A percentile compares a stretch with the other conserved stretches of the same genome.
Evolutionary conservation across 2,888 invertebrate genomes (phyloP).

Genomic region (Coelopa pilipes): DNA sequence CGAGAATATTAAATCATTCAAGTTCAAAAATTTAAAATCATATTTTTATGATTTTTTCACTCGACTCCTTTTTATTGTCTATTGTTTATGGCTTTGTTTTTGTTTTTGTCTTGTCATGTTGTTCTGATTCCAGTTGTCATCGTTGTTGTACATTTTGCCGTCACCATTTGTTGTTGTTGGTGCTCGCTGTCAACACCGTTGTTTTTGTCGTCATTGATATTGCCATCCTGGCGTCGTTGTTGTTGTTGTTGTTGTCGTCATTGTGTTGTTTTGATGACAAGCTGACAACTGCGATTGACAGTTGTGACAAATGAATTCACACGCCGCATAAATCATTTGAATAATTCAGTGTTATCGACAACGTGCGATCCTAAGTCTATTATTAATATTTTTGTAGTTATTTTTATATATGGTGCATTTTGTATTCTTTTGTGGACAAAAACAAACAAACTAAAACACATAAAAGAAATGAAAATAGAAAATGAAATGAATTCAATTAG

Average conservation of each 20-base stretch:
- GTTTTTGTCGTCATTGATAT: no score
- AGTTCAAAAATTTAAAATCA: no score
- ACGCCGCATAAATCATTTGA: slow-evolving; percentile 24
- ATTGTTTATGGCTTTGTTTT: background rate
- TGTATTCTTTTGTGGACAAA: no score
- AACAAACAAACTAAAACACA: no score
- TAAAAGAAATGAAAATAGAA: no score
- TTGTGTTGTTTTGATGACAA: background rate
- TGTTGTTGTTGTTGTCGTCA: no score
- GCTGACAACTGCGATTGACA: slow-evolving; percentile 28
- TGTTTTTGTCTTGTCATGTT: background rate
- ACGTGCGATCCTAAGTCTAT: background rate
- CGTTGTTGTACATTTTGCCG: background rate
- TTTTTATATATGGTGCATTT: background rate
- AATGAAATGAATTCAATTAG: no score
- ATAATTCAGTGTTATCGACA: slow-evolving; percentile 2
- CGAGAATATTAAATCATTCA: no score
- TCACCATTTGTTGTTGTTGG: background rate
- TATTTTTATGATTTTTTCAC: no score
- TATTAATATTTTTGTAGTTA: slow-evolving; percentile 22
- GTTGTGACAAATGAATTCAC: slow-evolving; percentile 32
- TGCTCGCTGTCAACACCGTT: background rate
- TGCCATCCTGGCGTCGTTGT: no score
- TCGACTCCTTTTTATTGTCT: no score
- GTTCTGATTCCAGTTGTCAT: background rate